Evolutionary conservation across 2,888 invertebrate species (phyloP), one percentile per base, ranked within the genome.

Genomic region (Chrysomela aeneicollis): DNA sequence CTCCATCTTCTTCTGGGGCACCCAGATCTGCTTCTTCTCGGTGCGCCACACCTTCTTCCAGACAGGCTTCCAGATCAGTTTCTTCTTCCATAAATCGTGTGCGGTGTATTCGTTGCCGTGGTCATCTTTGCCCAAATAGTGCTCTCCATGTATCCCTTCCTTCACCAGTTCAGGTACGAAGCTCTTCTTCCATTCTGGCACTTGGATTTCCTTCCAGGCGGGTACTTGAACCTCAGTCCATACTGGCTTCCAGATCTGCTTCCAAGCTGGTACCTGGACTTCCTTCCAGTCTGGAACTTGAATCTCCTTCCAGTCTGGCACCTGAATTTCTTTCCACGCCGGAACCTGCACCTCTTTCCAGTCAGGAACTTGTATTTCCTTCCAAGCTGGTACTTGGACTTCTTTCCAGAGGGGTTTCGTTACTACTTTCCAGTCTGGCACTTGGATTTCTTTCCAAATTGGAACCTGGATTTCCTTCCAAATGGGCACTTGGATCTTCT

Each of bases 71-170:
- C 92, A 93, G 5, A 91, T 85, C 2, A 92, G 83, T 79, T 90
- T 92, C 82, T 92, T 92, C 82, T 91, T 92, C 92, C 92, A 92
- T 35, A 92, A 81, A 80, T 92, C 93, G 74, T 93, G 93, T 47
- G 92, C 91, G 18, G 91, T 92, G 76, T 92, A 92, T 78, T 92
- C 90, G 89, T 90, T 91, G 15, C 92, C 92, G 60, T 92, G 89
- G 53, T 89, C 88, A 83, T 92, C 93, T 76, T 90, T 92, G n/a
- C 92, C 92, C 72, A 91, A 85, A 76, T 88, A 90, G 79, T 93
- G 92, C 77, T 92, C 91, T 17, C 92, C 92, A 1, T 92, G 92
- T 64, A 93, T 87, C 58, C 91, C 92, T 57, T 91, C 87, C 80
- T 93, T 93, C 42, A 92, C 86, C 87, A 91, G 90, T 74, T 91